Base-by-base conservation (phyloP, 2,888 invertebrate species). In the Diadegma fenestrale region DNA sequence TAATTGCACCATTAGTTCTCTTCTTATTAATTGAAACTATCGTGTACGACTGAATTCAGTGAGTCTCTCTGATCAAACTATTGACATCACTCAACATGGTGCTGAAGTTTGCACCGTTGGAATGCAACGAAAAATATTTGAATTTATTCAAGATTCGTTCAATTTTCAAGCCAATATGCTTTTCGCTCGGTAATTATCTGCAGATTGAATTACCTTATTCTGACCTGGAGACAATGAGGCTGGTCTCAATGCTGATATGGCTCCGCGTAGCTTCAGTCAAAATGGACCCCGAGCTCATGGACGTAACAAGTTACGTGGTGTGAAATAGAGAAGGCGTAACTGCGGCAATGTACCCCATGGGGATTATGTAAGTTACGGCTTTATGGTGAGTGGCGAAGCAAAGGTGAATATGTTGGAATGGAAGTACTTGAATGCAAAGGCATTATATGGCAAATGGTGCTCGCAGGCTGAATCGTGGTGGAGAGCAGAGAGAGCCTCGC, bases 361-460 rank as follows among this genome's bases (percentile, higher is more conserved):
- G 45, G 30, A n/a, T 43, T 30, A 61, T n/a, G 61, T 8, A 19
- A 41, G 22, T 72, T 58, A 48, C 48, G 78, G 63, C 78, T 54
- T 30, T 64, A 63, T 45, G 30, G 2, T 61, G 17, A 10, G n/a
- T 30, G 26, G 61, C 10, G 30, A 26, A 37, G n/a, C n/a, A 12
- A 8, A 22, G 22, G 17, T 75, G 54, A 61, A 83, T 73, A 79
- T 79, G 19, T 79, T 61, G n/a, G 12, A 26, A 30, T 43, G 26
- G 30, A 43, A 66, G 76, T 51, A 22, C 72, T 58, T 0, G 66
- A 45, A 14, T 71, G 64, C 64, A 48, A 76, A 75, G 64, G 61
- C 51, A 71, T 45, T 54, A 72, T 17, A 72, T 17, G 48, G 72
- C 22, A 51, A 4, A 82, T 84, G 72, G 30, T 68, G 76, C 75